Conservation (phyloP, 2,888 invertebrate species). For the Diachrysia chrysitis region DNA sequence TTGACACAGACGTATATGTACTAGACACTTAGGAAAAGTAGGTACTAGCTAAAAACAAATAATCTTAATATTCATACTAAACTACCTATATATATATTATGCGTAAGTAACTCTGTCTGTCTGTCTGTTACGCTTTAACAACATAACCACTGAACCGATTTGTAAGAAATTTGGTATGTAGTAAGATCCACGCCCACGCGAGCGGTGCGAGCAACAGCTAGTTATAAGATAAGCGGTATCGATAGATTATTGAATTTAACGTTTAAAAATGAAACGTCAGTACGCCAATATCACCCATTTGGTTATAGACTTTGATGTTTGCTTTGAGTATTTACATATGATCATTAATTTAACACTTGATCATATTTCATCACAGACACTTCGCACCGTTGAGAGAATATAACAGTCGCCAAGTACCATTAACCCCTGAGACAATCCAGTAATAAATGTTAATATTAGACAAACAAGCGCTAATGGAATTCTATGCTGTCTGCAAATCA, state of each 20-base stretch:
- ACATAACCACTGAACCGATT: too few relatives aligned
- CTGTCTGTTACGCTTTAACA: too few relatives aligned
- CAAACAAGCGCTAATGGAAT: constrained; percentile 23
- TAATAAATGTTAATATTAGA: constrained; percentile 21
- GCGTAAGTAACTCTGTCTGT: too few relatives aligned
- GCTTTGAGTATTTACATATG: not conserved
- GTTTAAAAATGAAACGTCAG: too few relatives aligned
- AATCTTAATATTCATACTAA: not conserved
- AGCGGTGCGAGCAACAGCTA: too few relatives aligned
- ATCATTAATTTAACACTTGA: constrained; percentile 4
- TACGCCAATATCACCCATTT: too few relatives aligned
- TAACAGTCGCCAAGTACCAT: constrained; percentile 6
- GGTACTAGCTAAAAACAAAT: not conserved
- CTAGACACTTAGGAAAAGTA: not conserved
- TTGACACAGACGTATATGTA: not conserved
- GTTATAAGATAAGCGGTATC: too few relatives aligned
- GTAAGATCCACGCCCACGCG: too few relatives aligned
- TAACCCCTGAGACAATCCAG: constrained; percentile 3
- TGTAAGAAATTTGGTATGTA: too few relatives aligned
- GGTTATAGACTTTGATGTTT: not conserved
- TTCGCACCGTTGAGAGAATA: not conserved
- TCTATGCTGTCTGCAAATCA: constrained; percentile 22
- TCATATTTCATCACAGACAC: not conserved
- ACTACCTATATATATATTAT: too few relatives aligned
- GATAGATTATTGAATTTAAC: too few relatives aligned